Percentiles rank a stretch among this genome's conserved stretches.
Conservation (phyloP, 2,113 vertebrate genomes). For the Lophius piscatorius region DNA sequence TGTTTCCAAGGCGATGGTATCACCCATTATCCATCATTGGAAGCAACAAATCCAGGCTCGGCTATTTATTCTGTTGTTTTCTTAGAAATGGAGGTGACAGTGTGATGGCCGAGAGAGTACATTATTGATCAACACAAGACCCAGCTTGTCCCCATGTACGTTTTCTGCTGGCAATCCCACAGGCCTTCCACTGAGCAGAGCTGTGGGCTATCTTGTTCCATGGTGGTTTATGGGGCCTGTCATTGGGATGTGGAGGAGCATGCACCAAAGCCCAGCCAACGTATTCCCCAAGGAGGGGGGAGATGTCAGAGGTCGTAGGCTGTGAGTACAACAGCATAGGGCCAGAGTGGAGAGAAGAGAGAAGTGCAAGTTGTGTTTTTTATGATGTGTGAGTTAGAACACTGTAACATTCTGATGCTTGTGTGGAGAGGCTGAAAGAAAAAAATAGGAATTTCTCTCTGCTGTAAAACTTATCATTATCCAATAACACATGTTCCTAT, state of each 20-base stretch:
- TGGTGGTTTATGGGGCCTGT: slow-evolving; percentile 62
- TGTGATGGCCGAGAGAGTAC: slow-evolving; percentile 38
- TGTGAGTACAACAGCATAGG: slow-evolving; percentile 24
- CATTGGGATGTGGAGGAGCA: slow-evolving; percentile 44
- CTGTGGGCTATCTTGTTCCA: slow-evolving; percentile 51
- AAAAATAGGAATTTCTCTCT: not conserved
- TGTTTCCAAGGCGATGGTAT: slow-evolving; percentile 72
- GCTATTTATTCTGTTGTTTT: slow-evolving; percentile 63
- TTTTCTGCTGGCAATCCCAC: slow-evolving; percentile 51
- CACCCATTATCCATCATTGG: slow-evolving; percentile 64
- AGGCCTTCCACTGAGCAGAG: slow-evolving; percentile 39
- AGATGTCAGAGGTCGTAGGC: slow-evolving; percentile 44
- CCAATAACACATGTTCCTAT: not conserved
- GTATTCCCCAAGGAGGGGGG: slow-evolving; percentile 27
- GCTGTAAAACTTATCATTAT: not conserved
- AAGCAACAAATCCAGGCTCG: slow-evolving; percentile 62
- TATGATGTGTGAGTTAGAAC: not conserved
- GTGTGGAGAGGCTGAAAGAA: not conserved
- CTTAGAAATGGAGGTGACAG: slow-evolving; percentile 64
- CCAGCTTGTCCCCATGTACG: slow-evolving; percentile 40
- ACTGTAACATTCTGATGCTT: not conserved
- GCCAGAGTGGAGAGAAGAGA: slow-evolving; percentile 4
- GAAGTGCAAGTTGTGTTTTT: slow-evolving; percentile 7
- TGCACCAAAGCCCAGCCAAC: slow-evolving; percentile 12
- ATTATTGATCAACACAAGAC: slow-evolving; percentile 77